These are phyloP conservation scores for Cephus runcator DNA, from an alignment of 2,888 invertebrate genomes.

Conservation along the genomic window DNA sequence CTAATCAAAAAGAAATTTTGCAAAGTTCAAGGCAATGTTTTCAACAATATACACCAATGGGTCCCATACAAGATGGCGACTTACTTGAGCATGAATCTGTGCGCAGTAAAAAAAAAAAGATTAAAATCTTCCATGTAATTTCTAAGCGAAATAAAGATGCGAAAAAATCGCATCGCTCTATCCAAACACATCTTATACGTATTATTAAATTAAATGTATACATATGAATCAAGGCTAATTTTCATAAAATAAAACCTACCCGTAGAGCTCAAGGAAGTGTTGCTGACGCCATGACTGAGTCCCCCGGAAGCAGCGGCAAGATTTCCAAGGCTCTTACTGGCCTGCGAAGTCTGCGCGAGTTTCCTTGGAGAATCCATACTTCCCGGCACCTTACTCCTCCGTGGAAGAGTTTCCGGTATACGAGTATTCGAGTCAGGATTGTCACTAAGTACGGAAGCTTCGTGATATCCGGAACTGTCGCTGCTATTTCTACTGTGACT, in stretches of 20 bases:
- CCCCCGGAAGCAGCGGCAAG: conserved; percentile 46
- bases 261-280: conserved; percentile 58
- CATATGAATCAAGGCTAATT: no score
- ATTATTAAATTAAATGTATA: no score
- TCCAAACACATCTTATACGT: no score
- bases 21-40: no score
- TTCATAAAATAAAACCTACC: conserved; percentile 39
- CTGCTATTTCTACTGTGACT: conserved; percentile 79
- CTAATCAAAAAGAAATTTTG: conserved; percentile 50
- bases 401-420: conserved; percentile 62
- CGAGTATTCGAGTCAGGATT: conserved; percentile 65
- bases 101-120: conserved; percentile 32
- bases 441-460: conserved; percentile 74
- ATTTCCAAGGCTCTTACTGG: conserved; percentile 61
- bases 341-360: conserved; percentile 56
- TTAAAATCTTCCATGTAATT: background rate
- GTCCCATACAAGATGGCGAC: conserved; percentile 44
- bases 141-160: no score
- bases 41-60: conserved; percentile 7
- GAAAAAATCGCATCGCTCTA: no score
- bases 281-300: conserved; percentile 53
- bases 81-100: conserved; percentile 19
- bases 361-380: conserved; percentile 51
- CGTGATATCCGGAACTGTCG: conserved; percentile 79
- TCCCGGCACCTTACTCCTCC: conserved; percentile 56